A percentile compares a stretch with the other conserved stretches of the same genome.
phyloP scores from a whole-genome alignment of 1,140 invertebrate species.

The Ctenoplectra terminalis region DNA sequence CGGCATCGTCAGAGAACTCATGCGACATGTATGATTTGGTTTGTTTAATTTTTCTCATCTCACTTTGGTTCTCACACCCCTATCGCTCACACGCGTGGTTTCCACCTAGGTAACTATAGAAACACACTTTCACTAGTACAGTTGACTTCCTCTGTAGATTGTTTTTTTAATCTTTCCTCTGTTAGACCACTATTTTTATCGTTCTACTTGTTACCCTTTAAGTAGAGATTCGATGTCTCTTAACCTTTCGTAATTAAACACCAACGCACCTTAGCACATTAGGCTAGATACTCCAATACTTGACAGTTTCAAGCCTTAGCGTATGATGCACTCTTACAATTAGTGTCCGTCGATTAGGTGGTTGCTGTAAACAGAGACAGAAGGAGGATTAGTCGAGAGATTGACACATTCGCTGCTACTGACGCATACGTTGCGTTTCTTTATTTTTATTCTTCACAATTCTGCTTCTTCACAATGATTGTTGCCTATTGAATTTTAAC shows the following conservation, averaged over 20 bases:
- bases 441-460: no score
- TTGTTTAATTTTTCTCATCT: constrained; percentile 73
- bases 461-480: no score
- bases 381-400: not conserved
- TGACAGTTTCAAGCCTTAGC: not conserved
- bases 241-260: not conserved
- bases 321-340: constrained; percentile 11
- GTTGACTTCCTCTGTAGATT: not conserved
- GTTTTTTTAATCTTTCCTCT: not conserved
- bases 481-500: no score
- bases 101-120: constrained; percentile 18
- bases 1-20: constrained; percentile 91
- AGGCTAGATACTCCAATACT: not conserved
- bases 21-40: constrained; percentile 87
- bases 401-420: no score
- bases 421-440: no score
- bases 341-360: not conserved
- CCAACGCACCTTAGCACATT: constrained; percentile 27
- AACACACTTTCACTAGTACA: not conserved
- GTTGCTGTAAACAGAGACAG: not conserved
- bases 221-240: not conserved
- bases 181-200: not conserved
- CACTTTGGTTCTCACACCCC: constrained; percentile 14
- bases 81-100: not conserved
- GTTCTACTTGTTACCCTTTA: not conserved